Evolutionary conservation across 2,113 vertebrate genomes (phyloP).

Genomic region (Scophthalmus maximus): DNA sequence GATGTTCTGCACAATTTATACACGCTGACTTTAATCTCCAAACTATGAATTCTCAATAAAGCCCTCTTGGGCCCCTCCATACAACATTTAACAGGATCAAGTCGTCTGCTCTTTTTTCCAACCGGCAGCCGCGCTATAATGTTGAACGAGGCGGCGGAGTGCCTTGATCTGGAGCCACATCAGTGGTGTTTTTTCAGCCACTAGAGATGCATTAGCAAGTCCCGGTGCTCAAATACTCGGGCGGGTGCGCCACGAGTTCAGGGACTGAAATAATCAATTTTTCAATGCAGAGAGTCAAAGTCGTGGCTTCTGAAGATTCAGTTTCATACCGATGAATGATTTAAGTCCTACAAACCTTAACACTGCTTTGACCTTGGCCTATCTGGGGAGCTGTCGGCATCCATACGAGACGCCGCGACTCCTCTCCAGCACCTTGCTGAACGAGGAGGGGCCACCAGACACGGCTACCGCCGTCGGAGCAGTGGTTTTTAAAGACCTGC

Average conservation of each 20-base stretch:
- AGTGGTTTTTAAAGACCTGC: constrained; percentile 38
- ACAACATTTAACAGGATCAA: not conserved
- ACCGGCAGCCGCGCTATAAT: not conserved
- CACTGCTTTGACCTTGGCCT: constrained; percentile 33
- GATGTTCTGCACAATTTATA: no score
- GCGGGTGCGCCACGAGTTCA: not conserved
- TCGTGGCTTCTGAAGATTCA: constrained; percentile 12
- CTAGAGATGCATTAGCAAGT: not conserved
- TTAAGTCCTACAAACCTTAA: constrained; percentile 7
- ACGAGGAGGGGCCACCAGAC: constrained; percentile 30
- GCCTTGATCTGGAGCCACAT: constrained; percentile 20
- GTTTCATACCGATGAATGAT: constrained; percentile 52
- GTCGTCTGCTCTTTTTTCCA: not conserved
- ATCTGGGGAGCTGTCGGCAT: constrained; percentile 28
- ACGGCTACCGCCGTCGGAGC: constrained; percentile 47
- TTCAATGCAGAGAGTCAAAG: constrained; percentile 10
- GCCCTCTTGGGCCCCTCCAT: not conserved
- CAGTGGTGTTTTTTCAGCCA: not conserved
- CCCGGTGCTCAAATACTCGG: constrained; percentile 9
- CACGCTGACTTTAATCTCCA: no score
- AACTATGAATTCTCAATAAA: not conserved
- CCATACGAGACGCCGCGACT: constrained; percentile 8
- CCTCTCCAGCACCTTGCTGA: constrained; percentile 15
- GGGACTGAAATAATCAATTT: constrained; percentile 10
- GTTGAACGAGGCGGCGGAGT: not conserved